A percentile compares a stretch with the other conserved stretches of the same genome.
Conservation (phyloP, 2,888 invertebrate species). For the Parochlus steinenii region DNA sequence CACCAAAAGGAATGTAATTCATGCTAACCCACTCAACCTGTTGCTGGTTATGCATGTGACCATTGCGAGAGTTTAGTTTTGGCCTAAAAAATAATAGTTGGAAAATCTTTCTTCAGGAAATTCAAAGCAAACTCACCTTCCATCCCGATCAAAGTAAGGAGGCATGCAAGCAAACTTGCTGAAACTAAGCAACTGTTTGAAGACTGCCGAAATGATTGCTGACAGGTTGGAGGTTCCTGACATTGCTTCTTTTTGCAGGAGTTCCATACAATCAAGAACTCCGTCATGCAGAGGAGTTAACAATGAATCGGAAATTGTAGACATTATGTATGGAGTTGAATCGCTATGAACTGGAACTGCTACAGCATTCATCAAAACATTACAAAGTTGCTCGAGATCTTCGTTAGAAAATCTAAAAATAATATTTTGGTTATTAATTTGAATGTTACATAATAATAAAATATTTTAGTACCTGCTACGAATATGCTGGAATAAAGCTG, state of each 20-base stretch:
- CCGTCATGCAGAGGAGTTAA: conserved; percentile 73
- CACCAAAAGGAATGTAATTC: conserved; percentile 77
- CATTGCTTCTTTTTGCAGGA: conserved; percentile 62
- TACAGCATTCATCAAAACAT: conserved; percentile 57
- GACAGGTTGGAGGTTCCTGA: conserved; percentile 38
- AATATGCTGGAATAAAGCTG: conserved; percentile 83
- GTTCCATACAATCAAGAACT: conserved; percentile 69
- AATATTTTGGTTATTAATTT: not conserved
- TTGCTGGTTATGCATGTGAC: conserved; percentile 20
- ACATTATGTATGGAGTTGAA: conserved; percentile 63
- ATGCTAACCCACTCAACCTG: conserved; percentile 58
- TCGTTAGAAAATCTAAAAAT: conserved; percentile 25
- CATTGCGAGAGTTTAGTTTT: conserved; percentile 11
- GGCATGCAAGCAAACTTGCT: conserved; percentile 55
- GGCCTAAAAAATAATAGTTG: conserved; percentile 16
- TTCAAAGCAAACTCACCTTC: conserved; percentile 30
- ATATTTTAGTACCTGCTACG: conserved; percentile 38
- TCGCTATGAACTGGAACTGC: conserved; percentile 68
- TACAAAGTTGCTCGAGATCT: conserved; percentile 67
- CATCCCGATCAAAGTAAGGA: conserved; percentile 35
- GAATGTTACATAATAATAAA: conserved; percentile 3
- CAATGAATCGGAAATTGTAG: conserved; percentile 61
- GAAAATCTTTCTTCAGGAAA: too few relatives aligned
- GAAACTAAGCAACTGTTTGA: conserved; percentile 45
- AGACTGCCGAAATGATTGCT: conserved; percentile 49